These are phyloP conservation scores for Equus quagga DNA, from an alignment of 2,113 vertebrate species.

Conservation along the genomic window DNA sequence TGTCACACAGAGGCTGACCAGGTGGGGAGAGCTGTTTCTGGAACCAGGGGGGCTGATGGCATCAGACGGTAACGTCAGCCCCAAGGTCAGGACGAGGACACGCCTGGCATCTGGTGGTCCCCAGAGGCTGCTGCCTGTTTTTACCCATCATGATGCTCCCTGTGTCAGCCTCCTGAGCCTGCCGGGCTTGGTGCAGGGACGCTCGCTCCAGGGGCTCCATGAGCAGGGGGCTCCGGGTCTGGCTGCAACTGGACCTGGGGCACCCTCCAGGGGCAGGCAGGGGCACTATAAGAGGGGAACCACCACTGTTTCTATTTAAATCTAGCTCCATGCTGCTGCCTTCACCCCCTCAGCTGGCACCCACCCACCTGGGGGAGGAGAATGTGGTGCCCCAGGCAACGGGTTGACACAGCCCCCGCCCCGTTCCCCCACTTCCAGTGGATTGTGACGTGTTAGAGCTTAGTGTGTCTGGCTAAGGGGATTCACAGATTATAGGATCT, in stretches of 20 bases:
- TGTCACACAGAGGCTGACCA: not conserved
- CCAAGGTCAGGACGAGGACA: not conserved
- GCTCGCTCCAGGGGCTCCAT: not conserved
- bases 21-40: not conserved
- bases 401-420: rapidly evolving
- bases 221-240: not conserved
- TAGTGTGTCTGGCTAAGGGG: not conserved
- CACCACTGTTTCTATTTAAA: not conserved
- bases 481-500: not conserved
- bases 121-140: not conserved
- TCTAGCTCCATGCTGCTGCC: not conserved
- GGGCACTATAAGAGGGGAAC: too few species aligned
- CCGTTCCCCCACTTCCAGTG: not conserved
- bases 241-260: not conserved
- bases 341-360: not conserved
- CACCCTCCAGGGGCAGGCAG: not conserved
- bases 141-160: rapidly evolving
- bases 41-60: not conserved
- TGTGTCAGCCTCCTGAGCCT: not conserved
- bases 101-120: not conserved
- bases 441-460: not conserved
- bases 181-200: not conserved
- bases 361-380: not conserved
- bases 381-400: too few species aligned
- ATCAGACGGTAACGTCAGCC: not conserved